These are phyloP conservation scores for Misgurnus mizolepis DNA, from an alignment of 2,113 vertebrate species.

Conservation along the genomic window DNA sequence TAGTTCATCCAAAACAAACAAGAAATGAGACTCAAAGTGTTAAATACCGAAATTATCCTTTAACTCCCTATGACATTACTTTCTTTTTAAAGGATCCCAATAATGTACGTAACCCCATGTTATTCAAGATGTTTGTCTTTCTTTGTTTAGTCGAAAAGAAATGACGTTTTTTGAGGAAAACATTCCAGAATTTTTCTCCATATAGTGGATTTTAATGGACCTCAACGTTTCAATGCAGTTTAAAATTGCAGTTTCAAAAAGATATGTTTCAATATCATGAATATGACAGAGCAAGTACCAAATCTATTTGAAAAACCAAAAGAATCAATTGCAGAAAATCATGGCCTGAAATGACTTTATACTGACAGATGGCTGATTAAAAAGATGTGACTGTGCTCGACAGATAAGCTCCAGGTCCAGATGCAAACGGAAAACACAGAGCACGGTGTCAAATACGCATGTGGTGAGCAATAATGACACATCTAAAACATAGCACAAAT, in stretches of 20 bases:
- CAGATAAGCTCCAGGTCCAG: constrained; percentile 44
- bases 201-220: no score
- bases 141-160: no score
- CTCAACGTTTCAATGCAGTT: no score
- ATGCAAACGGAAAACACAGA: constrained; percentile 46
- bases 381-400: constrained; percentile 50
- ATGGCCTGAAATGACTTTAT: constrained; percentile 10
- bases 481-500: neutral
- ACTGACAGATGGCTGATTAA: constrained; percentile 56
- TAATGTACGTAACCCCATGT: no score
- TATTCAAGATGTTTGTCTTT: no score
- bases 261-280: constrained; percentile 15
- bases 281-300: neutral
- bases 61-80: no score
- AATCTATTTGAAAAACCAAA: neutral
- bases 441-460: constrained; percentile 40
- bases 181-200: no score
- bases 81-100: no score
- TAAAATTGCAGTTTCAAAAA: neutral
- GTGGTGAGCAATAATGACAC: constrained; percentile 22
- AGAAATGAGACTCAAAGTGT: no score
- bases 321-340: constrained; percentile 31
- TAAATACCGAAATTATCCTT: no score
- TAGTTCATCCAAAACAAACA: no score
- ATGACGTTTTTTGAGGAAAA: no score